Base-by-base conservation (phyloP, 2,888 invertebrate genomes). In the Andricus curvator region DNA sequence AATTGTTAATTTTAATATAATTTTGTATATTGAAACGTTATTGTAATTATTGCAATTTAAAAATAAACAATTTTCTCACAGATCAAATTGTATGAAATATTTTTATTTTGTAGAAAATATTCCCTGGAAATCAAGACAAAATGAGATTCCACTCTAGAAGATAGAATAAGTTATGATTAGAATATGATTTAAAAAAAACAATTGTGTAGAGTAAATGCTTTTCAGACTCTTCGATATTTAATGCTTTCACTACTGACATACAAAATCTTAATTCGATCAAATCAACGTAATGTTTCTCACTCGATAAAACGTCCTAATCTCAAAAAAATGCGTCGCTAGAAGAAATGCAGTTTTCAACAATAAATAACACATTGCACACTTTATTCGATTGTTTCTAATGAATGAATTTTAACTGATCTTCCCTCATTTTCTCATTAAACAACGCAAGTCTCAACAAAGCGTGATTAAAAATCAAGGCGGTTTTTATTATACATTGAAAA, bases 171-270 rank as follows among this genome's bases (percentile, higher is more conserved):
- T 60, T 13, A 22, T 11, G 22, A 70, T 29, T 51, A 51, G 20
- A 25, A 67, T 67, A 25, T 17, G 20, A 44, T 70, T 48, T 25
- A 20, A 1, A 74, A 74, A 37, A 17, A 48, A 44, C 41, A 51
- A 51, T 48, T 29, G 56, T 56, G 29, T 33, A 56, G 29, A 70
- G 17, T 48, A 60, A 74, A 60, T 74, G 56, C 56, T 51, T 56
- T 74, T 74, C 56, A 56, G 74, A 74, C 74, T 74, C 56, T 74
- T 74, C 51, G 56, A 74, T 74, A 74, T 74, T 74, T 74, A 74
- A 74, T 74, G 51, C 48, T 70, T 48, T 74, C 33, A 33, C 56
- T 74, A 74, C 74, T 74, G 74, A 74, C 74, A 74, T 74, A 74
- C 74, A 74, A 74, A 74, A 60, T 56, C 74, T 37, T 33, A 74